Evolutionary conservation across 2,888 invertebrate genomes (phyloP), one percentile per base, ranked within the genome.

Genomic region (Priocnemis perturbator): DNA sequence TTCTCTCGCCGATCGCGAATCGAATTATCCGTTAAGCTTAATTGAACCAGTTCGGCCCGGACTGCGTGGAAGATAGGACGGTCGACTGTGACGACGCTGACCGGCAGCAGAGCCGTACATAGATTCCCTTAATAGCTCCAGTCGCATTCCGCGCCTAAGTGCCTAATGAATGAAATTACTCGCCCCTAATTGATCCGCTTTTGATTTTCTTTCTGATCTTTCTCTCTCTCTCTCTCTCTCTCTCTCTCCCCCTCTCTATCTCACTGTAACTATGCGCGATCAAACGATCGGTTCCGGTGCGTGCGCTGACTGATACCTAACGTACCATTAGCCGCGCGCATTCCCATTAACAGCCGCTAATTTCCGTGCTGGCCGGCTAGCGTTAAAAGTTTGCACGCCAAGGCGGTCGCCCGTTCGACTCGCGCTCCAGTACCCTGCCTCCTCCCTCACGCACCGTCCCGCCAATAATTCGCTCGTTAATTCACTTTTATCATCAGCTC

Each of bases 81-180:
- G 37, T 37, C 37, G 37, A 11, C 11, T 26, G 26, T 7, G 26
- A 65, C 30, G 53, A 53, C 60, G 19, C 48, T 11, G 15, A 26
- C 44, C 60, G 9, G 61, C 26, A 44, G 37, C 26, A 48, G 47
- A 60, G 59, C 58, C 47, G 53, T 58, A 20, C 37, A 44, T 37
- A 59, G 48, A 30, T 63, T 56, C 58, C 53, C 71, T 59, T 71
- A 73, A 73, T 73, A 71, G 71, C 21, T 62, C 67, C 71, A 64
- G 56, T 59, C 50, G 64, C 71, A 71, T 73, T 71, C 71, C 71
- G 47, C 52, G 37, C 60, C 64, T 64, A 60, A 67, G 52, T 58
- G 52, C 52, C 45, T 73, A 73, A 73, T 73, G 73, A 73, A 73
- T 71, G 67, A 62, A 73, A 71, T 67, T 62, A 67, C 61, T 50